Evolutionary conservation across 2,888 invertebrate species (phyloP).

Genomic region (Pollenia griseotomentosa): DNA sequence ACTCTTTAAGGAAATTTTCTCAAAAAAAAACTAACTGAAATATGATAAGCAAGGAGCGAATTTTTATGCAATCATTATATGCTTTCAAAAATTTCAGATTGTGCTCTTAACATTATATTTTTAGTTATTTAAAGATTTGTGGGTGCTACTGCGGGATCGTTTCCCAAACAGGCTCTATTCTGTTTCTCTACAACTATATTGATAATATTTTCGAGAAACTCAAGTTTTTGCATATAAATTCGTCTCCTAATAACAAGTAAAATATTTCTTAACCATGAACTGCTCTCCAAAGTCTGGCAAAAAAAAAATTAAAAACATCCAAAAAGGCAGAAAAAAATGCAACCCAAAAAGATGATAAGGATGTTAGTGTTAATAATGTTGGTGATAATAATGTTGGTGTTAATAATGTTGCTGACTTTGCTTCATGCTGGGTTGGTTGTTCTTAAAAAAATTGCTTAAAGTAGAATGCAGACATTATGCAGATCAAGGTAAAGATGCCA

Average conservation of each 20-base stretch:
- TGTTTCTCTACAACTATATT: no score
- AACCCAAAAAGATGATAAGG: background rate
- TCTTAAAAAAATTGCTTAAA: background rate
- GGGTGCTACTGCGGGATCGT: no score
- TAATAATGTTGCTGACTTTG: constrained; percentile 41
- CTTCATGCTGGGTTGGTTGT: constrained; percentile 4
- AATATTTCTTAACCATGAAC: constrained; percentile 6
- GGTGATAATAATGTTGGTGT: constrained; percentile 10
- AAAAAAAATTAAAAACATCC: background rate
- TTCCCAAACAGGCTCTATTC: no score
- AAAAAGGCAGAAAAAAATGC: background rate
- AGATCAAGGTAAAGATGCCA: constrained; percentile 68
- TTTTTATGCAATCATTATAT: no score
- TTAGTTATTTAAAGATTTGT: no score
- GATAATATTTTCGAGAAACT: no score
- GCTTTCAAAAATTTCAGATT: no score
- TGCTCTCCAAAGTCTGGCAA: constrained; percentile 51
- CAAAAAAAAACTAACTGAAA: constrained; percentile 11
- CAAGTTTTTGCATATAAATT: no score
- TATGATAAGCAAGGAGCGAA: constrained; percentile 11
- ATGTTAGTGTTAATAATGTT: background rate
- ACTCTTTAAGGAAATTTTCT: constrained; percentile 37
- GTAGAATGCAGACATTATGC: constrained; percentile 69
- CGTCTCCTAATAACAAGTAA: background rate
- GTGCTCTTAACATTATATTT: no score